Evolutionary conservation across 2,113 vertebrate species (phyloP).

Genomic region (Marmota flaviventris): DNA sequence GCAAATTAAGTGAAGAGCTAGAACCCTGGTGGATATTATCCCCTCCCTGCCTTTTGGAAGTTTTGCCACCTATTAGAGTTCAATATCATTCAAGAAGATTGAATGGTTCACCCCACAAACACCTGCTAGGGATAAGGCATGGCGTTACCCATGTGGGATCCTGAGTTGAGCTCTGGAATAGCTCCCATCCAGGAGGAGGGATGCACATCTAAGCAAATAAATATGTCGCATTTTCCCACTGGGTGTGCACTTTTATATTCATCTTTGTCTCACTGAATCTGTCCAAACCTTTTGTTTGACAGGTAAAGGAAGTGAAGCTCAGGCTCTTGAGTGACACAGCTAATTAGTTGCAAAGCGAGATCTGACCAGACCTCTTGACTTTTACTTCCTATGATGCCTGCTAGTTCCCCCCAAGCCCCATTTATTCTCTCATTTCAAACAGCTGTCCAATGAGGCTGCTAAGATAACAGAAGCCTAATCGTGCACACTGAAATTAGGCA

Average conservation of each 20-base stretch:
- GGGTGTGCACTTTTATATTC: not conserved
- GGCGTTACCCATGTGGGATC: no score
- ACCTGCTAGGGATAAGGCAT: no score
- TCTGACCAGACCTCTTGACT: not conserved
- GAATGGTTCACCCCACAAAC: not conserved
- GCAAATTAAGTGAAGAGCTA: not conserved
- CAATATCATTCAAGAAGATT: not conserved
- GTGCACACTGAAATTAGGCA: not conserved
- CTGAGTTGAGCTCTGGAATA: not conserved
- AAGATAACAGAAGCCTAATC: not conserved
- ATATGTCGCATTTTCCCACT: not conserved
- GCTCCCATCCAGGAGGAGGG: not conserved
- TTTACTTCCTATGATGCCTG: not conserved
- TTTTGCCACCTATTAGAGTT: not conserved
- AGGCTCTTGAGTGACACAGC: not conserved
- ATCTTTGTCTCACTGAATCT: not conserved
- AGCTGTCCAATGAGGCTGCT: accelerated
- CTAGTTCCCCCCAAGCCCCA: not conserved
- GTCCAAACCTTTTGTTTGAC: not conserved
- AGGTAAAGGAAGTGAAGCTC: conserved; percentile 14
- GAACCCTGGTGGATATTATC: not conserved
- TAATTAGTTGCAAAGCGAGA: not conserved
- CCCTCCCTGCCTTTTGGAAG: not conserved
- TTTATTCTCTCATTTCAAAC: not conserved
- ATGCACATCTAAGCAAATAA: no score